Conservation (phyloP, 1,140 invertebrate species). For the Schmidtea mediterranea region DNA sequence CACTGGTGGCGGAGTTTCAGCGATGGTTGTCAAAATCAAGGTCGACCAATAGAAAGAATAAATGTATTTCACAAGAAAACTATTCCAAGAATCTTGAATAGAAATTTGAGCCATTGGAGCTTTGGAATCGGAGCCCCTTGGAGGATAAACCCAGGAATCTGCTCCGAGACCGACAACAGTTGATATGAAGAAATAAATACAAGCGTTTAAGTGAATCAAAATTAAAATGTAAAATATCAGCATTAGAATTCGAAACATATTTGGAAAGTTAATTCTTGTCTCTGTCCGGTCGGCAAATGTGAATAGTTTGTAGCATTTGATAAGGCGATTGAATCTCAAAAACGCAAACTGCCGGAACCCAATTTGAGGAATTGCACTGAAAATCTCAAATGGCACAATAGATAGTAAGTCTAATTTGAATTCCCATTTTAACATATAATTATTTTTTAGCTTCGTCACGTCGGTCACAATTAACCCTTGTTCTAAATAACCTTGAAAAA, state of each 20-base stretch:
- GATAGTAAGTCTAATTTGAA: conserved; percentile 37
- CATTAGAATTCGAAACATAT: conserved; percentile 30
- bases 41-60: conserved; percentile 92
- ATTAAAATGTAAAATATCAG: conserved; percentile 51
- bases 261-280: conserved; percentile 62
- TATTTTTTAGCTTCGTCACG: conserved; percentile 37
- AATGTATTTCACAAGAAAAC: conserved; percentile 23
- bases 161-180: conserved; percentile 48
- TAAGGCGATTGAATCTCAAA: conserved; percentile 40
- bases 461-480: conserved; percentile 60
- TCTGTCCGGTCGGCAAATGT: conserved; percentile 52
- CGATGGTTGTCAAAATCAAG: conserved; percentile 70
- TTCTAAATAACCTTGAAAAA: conserved; percentile 47
- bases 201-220: conserved; percentile 76
- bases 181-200: conserved; percentile 63
- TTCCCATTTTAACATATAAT: conserved; percentile 39
- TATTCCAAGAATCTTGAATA: conserved; percentile 10
- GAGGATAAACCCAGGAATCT: conserved; percentile 44
- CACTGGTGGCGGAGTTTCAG: conserved; percentile 25
- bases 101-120: background rate
- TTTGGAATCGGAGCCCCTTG: background rate
- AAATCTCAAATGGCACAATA: conserved; percentile 51
- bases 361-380: conserved; percentile 45
- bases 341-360: background rate
- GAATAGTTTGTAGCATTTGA: conserved; percentile 32